Conservation (phyloP, 2,888 invertebrate species). For the Deroplatys truncata region DNA sequence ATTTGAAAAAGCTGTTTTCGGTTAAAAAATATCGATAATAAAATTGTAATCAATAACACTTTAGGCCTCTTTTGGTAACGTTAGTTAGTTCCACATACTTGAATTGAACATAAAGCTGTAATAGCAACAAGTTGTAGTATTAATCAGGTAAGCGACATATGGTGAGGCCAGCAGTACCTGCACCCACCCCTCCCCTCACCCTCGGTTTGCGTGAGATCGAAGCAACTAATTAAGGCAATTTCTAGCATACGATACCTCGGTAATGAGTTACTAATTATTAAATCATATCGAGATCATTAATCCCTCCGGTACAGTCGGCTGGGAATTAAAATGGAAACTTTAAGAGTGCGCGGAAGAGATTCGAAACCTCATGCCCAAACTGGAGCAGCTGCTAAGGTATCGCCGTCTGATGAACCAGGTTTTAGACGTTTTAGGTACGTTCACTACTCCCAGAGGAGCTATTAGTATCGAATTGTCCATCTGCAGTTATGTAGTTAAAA, state of each 20-base stretch:
- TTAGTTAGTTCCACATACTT: not conserved
- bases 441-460: no score
- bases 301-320: not conserved
- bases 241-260: not conserved
- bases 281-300: not conserved
- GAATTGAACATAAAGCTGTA: not conserved
- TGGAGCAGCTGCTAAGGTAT: no score
- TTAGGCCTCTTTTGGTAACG: not conserved
- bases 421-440: no score
- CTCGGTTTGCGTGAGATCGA: not conserved
- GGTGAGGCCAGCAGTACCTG: no score
- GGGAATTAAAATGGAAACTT: not conserved
- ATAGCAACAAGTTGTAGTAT: not conserved
- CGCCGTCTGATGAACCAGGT: no score
- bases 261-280: constrained; percentile 4
- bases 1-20: no score
- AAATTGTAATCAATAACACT: not conserved
- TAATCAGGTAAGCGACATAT: not conserved
- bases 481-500: no score
- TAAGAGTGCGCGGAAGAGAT: no score
- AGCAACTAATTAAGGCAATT: not conserved
- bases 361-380: no score
- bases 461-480: no score
- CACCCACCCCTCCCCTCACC: not conserved
- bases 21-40: no score